Base-by-base conservation (phyloP, 2,113 vertebrate species). In the Anser cygnoides region DNA sequence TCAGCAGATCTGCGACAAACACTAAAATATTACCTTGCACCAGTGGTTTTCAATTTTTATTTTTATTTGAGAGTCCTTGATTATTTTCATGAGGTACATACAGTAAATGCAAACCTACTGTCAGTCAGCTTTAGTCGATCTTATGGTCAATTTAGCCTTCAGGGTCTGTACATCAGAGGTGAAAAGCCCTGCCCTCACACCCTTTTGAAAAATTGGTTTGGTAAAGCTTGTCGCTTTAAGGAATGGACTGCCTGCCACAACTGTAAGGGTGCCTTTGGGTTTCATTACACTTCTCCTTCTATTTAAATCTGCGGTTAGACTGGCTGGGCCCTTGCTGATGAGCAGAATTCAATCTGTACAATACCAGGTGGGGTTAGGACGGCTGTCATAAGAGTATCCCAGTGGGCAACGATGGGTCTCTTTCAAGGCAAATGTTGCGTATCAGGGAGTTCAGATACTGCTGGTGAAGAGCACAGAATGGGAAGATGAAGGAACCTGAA, bases 241-340 rank as follows among this genome's bases (percentile, higher is more conserved):
- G 54, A 72, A 31, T n/a, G 39, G 46, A 59, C n/a, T 84, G 21
- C 25, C 57, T 82, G 39, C 50, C 54, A 44, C 50, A 85, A 35
- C 29, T 19, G 8, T 46, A 75, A 72, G n/a, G 46, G 20, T 71
- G n/a, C 17, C 59, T 93, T 87, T 80, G 66, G 50, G 80, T 86
- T 88, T 81, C 41, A 49, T 81, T 67, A 59, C 29, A 65, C 28
- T 76, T 54, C 21, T 86, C 13, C 44, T 84, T 77, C 63, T 90
- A 43, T 95, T 94, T 92, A 88, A 63, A 86, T 63, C 78, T 76
- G 46, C 84, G 66, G 28, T 88, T 58, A 90, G 63, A 44, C 35
- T 77, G 41, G 46, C n/a, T 63, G 26, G 44, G 15, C 44, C 31
- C 58, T 18, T 18, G 29, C 49, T 23, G 26, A 83, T 50, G 75